phyloP scores from a whole-genome alignment of 2,888 invertebrate genomes.

The Tillus elongatus region DNA sequence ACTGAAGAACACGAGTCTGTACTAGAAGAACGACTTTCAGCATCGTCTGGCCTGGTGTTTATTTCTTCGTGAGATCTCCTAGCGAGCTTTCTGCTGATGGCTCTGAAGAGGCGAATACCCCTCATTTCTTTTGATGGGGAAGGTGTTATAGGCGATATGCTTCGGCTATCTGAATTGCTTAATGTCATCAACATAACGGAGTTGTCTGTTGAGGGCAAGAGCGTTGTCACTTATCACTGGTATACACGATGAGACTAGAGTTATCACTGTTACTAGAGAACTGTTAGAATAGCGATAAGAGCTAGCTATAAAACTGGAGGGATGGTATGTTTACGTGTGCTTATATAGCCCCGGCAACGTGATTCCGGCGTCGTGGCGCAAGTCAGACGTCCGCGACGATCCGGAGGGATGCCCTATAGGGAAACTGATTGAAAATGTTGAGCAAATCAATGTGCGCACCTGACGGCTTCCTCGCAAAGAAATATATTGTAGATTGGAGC shows the following conservation, averaged over 20 bases:
- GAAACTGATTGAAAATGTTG: too few relatives aligned
- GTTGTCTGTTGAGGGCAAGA: constrained; percentile 23
- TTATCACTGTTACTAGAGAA: too few relatives aligned
- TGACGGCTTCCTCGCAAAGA: too few relatives aligned
- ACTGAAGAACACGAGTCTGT: constrained; percentile 40
- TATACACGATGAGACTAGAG: too few relatives aligned
- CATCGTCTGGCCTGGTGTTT: constrained; percentile 41
- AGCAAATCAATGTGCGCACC: too few relatives aligned
- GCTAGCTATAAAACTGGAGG: too few relatives aligned
- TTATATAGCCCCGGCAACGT: constrained; percentile 33
- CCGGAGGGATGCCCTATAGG: too few relatives aligned
- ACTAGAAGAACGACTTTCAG: constrained; percentile 44
- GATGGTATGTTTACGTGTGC: constrained; percentile 25
- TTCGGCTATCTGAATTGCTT: constrained; percentile 30
- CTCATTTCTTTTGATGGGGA: constrained; percentile 49
- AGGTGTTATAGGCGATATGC: constrained; percentile 43
- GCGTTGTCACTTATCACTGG: too few relatives aligned
- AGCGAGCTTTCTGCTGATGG: constrained; percentile 55
- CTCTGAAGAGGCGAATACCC: constrained; percentile 57
- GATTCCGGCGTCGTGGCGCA: constrained; percentile 28
- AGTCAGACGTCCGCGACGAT: too few relatives aligned
- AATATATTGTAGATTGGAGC: too few relatives aligned
- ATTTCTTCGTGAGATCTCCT: constrained; percentile 45
- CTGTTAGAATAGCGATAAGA: too few relatives aligned
- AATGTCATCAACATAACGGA: constrained; percentile 29